Base-by-base conservation (phyloP, 2,113 vertebrate species). In the Camelus bactrianus region DNA sequence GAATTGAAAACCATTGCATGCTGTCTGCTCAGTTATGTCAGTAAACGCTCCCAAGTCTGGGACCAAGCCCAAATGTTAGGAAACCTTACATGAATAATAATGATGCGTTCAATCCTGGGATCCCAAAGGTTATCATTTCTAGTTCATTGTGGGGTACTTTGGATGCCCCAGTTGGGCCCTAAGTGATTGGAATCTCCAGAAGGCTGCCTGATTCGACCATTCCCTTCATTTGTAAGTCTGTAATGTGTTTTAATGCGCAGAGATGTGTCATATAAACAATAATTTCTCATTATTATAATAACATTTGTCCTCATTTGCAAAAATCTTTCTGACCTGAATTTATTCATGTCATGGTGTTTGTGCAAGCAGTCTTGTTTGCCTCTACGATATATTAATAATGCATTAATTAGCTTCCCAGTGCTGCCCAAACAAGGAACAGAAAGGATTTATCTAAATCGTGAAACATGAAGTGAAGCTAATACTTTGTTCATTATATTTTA, bases 261-360 rank as follows among this genome's bases (percentile, higher is more conserved):
- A 73, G 81, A 42, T 72, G 42, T 76, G 30, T 86, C 81, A 60
- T 70, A 50, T 28, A 88, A 86, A 90, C 72, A 81, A 56, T 90
- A 48, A 83, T 75, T 85, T 92, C 92, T 94, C 94, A 42, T 64
- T n/a, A 60, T 92, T 89, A 94, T 91, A 95, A 76, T 88, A 93
- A 89, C 93, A 84, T 94, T 93, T 93, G 86, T 35, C 80, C 87
- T 75, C 97, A 97, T 93, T 92, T 93, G 84, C 92, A 93, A 95
- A 96, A 96, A 85, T 90, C 92, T 95, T 83, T 92, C 83, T 98
- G 96, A 97, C 77, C 26, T 81, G 86, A 52, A 90, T 98, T 98
- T 98, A 91, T 97, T 87, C 84, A 96, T 97, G 92, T 93, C 75
- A 16, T n/a, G 92, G 76, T 89, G 0, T 35, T 90, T 89, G 42